Evolutionary conservation across 2,888 invertebrate genomes (phyloP), one percentile per base, ranked within the genome.

Genomic region (Drosophila kuntzei): DNA sequence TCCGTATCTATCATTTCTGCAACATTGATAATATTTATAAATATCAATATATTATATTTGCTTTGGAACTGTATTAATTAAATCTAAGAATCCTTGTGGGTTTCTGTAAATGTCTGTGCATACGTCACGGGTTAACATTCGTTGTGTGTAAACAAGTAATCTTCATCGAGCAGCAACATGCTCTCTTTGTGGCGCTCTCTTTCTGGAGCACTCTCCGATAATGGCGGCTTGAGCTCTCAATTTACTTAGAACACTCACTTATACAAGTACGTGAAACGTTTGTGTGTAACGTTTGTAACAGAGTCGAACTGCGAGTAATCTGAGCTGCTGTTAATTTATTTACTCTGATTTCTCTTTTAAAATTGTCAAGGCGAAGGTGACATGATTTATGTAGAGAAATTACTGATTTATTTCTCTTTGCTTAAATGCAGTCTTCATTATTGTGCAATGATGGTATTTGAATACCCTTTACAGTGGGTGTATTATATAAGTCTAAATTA

Each of bases 261-360:
- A 63, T 8, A 37, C n/a, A 34, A 14, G 11, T 18, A 11, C 20
- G 20, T 12, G 36, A 34, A 1, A 16, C 22, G 32, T 39, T 36
- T 16, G 9, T 34, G 12, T 32, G 43, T 12, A 18, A n/a, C n/a
- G n/a, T n/a, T 39, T 59, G 43, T 44, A 34, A 20, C 9, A 5
- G 16, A n/a, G 18, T 22, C 32, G 9, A 12, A 20, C 50, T 22
- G 34, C 36, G n/a, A 9, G 14, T 16, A 53, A 53, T 14, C 9
- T 14, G 6, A 14, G 27, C 6, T 29, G 5, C 11, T 16, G 27
- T 46, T 27, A 46, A 16, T 16, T 11, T 11, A 46, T 16, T 16
- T 46, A 25, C 25, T 46, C 46, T 11, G 22, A 46, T 46, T 46
- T 46, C 46, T 46, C 46, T 29, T 27, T 46, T 46, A 1, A 29